These are phyloP conservation scores for Amazonetta brasiliensis DNA, from an alignment of 2,797 vertebrate species.

Conservation along the genomic window DNA sequence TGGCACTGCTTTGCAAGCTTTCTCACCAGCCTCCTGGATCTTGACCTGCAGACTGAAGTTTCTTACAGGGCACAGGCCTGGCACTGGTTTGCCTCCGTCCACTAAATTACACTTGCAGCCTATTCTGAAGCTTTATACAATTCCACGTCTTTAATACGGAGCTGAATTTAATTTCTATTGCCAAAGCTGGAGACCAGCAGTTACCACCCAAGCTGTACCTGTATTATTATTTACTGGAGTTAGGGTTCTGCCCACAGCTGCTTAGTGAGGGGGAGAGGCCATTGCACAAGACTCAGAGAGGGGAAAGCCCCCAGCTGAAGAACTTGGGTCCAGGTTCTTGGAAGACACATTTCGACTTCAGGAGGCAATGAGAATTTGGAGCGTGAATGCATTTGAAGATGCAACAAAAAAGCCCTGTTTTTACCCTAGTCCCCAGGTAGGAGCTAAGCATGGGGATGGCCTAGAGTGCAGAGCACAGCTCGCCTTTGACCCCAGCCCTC, in stretches of 20 bases:
- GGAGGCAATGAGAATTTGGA: not conserved
- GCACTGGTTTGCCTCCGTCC: not conserved
- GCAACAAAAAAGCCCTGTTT: not conserved
- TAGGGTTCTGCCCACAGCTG: not conserved
- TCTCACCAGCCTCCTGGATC: not conserved
- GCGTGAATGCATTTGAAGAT: not conserved
- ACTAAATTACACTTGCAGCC: not conserved
- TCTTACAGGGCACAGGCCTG: not conserved
- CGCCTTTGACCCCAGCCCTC: not conserved
- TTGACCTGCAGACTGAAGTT: not conserved
- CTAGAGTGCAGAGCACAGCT: not conserved
- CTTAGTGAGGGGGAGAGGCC: not conserved
- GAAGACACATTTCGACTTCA: not conserved
- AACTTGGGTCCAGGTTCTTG: not conserved
- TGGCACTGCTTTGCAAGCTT: not conserved
- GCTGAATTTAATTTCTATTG: not conserved
- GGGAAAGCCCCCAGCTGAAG: not conserved
- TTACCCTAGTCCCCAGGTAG: not conserved
- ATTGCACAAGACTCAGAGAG: not conserved
- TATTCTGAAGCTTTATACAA: not conserved
- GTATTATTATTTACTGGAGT: not conserved
- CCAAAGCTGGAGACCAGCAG: not conserved
- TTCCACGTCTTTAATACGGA: not conserved
- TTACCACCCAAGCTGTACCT: not conserved
- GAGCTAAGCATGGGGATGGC: not conserved